Evolutionary conservation across 1,140 invertebrate species (phyloP), one percentile per base, ranked within the genome.

Genomic region (Planococcus citri): DNA sequence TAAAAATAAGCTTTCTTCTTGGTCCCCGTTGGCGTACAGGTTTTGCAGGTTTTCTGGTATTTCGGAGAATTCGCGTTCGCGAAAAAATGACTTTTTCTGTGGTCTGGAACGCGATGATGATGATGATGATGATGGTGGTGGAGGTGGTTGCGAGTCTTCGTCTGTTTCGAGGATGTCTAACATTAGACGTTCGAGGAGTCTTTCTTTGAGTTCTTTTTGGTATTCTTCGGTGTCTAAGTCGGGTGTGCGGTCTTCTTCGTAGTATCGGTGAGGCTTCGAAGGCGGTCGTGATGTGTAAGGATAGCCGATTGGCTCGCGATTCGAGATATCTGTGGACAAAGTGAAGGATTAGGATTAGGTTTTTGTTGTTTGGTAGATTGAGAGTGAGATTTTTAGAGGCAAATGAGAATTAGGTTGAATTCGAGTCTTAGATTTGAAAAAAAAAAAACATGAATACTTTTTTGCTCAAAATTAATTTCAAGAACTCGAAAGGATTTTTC

Each of bases 61-160:
- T 22, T 70, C 69, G 10, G 24, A 25, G 20, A 71, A 69, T 20
- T 73, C 73, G 25, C 74, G 61, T 70, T 75, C 74, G 37, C 74
- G 70, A 67, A 75, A 75, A 21, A 75, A 71, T 12, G 74, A 75
- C 69, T 70, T 61, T 58, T 72, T 74, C 20, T 64, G 60, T 2
- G 60, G 60, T 6, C 22, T 3, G 3, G 17, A 22, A 22, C 51
- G 51, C 17, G 29, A 17, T 17, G 10, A 14, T n/a, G 37, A 17
- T n/a, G 69, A 24, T 14, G 17, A 25, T 21, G n/a, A n/a, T n/a
- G n/a, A n/a, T n/a, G n/a, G n/a, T n/a, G n/a, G n/a, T 37, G 33
- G 33, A 20, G 29, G 61, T 38, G 21, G 51, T 41, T 33, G 51
- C 1, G 20, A 17, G 9, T 64, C 27, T 3, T 61, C 24, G 12